Base-by-base conservation (phyloP, 1,140 invertebrate genomes). In the Octopus sinensis region DNA sequence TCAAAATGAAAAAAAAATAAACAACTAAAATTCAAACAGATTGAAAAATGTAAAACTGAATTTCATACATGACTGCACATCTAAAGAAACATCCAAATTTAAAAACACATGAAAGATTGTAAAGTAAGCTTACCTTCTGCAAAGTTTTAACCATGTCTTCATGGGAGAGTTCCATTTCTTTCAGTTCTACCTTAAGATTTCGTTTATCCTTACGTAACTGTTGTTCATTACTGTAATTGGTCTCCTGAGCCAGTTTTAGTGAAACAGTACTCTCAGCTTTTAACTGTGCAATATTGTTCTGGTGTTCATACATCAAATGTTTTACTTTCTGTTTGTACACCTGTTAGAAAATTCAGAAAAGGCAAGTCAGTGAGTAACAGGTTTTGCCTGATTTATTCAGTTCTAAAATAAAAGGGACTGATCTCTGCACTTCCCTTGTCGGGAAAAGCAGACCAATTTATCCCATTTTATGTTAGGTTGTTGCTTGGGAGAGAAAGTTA, bases 301-400 rank as follows among this genome's bases (percentile, higher is more conserved):
- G 95, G 87, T 97, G 96, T 88, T 97, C 96, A 90, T 96, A 97
- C 90, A 97, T 94, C 51, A 97, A 91, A 91, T 96, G 95, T 87
- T 97, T 97, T 12, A 97, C 94, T 93, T 96, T 97, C 89, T 97
- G 96, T 90, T 96, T 96, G 84, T 95, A 95, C 75, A 95, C 90
- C 90, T 91, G 75, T 51, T 77, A 75, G 76, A 76, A 53, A 79
- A 82, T 82, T 78, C 7, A 17, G 30, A 73, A 73, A 73, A 73
- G 56, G 30, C 30, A 43, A 43, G 30, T 43, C 30, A 43, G 30
- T 43, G 30, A 43, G 30, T 43, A 43, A 43, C 30, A 43, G 30
- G 30, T 43, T 43, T 43, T 3, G 1, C 30, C 1, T 43, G 30
- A 43, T 43, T 43, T 43, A 43, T 43, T 3, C 30, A 43, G 30